Evolutionary conservation across 2,797 vertebrate species (phyloP), one percentile per base, ranked within the genome.

Genomic region (Rousettus madagascariensis): DNA sequence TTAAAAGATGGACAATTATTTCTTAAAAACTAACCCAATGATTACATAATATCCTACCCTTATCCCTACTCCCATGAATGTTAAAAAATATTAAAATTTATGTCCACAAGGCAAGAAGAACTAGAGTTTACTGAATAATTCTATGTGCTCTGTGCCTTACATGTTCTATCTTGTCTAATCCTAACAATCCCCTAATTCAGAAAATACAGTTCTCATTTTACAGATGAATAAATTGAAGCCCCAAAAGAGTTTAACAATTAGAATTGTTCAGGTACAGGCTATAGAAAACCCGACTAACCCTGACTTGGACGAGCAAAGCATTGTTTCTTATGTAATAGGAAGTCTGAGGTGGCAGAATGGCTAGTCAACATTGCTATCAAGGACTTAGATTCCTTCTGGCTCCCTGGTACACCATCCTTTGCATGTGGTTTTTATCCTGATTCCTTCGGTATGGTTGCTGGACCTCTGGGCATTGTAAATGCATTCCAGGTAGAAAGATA

Each of bases 221-320:
- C 53, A 94, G 78, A 59, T 91, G 33, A 79, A 65, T 51, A 92
- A 95, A 80, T n/a, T 41, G 78, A 90, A 89, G 49, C 33, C 36
- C 46, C 89, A 38, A 84, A 68, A 75, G 8, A 66, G 28, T 88
- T 95, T 63, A 94, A 38, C 57, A 79, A 41, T 77, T 72, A 26
- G 15, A 78, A 59, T 7, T 55, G 30, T 28, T 69, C 38, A 68
- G 46, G 30, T n/a, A 33, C 30, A 79, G 51, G 57, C 43, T 59
- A 80, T 4, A 63, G 75, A 82, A 95, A 85, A 51, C 30, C 53
- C 57, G 53, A 53, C 36, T 33, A 30, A 26, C 28, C 17, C 28
- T 26, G 51, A 11, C 36, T 61, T 83, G 53, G 61, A 51, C 41
- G 38, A 80, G 69, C 0, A 41, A 75, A 75, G 28, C 26, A 10